Percentiles rank a stretch among this genome's conserved stretches.
phyloP scores from a whole-genome alignment of 2,113 vertebrate genomes.

The Zosterops japonicus region DNA sequence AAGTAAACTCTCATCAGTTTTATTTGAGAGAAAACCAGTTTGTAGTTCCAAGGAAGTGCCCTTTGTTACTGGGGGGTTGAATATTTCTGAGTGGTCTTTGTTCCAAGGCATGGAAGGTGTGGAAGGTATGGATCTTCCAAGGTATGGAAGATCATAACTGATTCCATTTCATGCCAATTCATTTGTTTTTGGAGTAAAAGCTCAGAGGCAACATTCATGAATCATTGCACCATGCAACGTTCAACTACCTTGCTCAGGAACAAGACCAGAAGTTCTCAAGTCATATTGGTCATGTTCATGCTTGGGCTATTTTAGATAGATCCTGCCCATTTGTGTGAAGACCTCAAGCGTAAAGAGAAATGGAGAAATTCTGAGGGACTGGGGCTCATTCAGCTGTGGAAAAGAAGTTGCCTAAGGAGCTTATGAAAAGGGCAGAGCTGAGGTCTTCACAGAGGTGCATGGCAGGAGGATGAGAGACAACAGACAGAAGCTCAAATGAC shows the following conservation, averaged over 20 bases:
- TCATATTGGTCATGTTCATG: neutral
- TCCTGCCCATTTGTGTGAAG: neutral
- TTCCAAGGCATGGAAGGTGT: neutral
- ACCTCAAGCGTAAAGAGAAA: neutral
- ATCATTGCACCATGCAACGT: neutral
- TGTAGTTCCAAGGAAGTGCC: neutral
- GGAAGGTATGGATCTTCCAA: too few relatives aligned
- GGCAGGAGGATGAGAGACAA: neutral
- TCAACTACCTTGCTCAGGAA: neutral
- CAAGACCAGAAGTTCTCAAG: neutral
- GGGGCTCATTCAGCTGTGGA: neutral
- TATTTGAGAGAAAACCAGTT: neutral
- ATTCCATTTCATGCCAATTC: neutral
- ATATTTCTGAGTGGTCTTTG: neutral
- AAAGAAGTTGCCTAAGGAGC: neutral
- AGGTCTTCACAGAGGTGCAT: neutral
- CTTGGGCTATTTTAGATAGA: neutral
- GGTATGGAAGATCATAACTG: neutral
- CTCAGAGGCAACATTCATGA: rapidly evolving
- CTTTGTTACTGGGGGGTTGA: neutral
- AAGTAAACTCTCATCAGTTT: neutral
- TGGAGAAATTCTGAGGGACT: neutral
- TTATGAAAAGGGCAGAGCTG: neutral
- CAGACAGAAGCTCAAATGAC: neutral
- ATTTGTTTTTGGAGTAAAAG: neutral